phyloP scores from a whole-genome alignment of 2,888 invertebrate species.

The Heliconius cydno region DNA sequence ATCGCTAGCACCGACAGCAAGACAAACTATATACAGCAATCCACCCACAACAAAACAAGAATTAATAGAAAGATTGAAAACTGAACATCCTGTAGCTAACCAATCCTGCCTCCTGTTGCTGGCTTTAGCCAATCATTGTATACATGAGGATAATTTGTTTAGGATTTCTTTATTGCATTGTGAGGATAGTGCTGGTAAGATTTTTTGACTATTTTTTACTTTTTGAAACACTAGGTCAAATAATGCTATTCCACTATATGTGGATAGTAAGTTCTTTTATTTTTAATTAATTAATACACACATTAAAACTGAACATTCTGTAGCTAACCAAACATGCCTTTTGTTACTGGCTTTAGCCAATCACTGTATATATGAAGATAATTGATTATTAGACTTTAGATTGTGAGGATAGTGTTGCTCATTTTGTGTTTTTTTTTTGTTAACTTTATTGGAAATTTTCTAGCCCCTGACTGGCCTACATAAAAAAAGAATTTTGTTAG shows the following conservation, averaged over 20 bases:
- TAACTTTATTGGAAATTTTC: no score
- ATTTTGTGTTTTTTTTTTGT: no score
- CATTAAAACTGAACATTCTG: background rate
- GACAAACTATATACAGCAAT: constrained; percentile 64
- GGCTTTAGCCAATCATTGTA: constrained; percentile 95
- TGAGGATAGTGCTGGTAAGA: constrained; percentile 89
- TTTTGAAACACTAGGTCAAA: background rate
- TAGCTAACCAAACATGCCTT: background rate
- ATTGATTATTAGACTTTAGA: no score
- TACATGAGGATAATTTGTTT: constrained; percentile 91
- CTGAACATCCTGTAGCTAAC: constrained; percentile 91
- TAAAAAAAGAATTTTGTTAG: no score
- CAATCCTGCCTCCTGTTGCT: constrained; percentile 94
- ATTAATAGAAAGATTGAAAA: constrained; percentile 76
- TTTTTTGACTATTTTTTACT: background rate
- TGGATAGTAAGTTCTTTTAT: background rate
- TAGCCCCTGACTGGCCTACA: no score
- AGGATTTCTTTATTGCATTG: constrained; percentile 92
- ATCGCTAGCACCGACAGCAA: constrained; percentile 83
- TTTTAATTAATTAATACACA: background rate
- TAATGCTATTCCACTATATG: background rate
- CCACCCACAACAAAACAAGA: constrained; percentile 72
- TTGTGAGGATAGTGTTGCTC: no score
- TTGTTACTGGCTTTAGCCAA: background rate
- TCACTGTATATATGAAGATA: no score